phyloP scores from a whole-genome alignment of 2,113 vertebrate species.

The Chaetura pelagica region DNA sequence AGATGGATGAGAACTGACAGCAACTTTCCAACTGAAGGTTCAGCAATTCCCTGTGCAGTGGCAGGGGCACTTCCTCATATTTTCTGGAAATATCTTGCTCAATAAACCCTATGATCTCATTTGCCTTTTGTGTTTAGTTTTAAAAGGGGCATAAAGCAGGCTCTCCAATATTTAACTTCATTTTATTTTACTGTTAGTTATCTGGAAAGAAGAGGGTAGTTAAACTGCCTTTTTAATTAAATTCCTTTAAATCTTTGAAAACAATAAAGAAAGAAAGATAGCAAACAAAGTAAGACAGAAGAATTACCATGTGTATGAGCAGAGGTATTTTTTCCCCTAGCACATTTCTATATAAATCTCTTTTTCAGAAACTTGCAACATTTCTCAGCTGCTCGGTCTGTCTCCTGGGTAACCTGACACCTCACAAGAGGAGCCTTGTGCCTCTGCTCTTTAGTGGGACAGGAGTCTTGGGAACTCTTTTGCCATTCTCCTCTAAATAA shows the following conservation, averaged over 20 bases:
- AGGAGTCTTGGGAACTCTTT: background rate
- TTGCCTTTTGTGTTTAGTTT: conserved; percentile 54
- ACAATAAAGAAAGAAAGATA: conserved; percentile 48
- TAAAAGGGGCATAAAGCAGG: conserved; percentile 32
- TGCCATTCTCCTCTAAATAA: conserved; percentile 22
- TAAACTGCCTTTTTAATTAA: conserved; percentile 70
- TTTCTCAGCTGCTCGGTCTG: conserved; percentile 53
- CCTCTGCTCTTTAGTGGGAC: conserved; percentile 4
- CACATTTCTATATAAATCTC: conserved; percentile 67
- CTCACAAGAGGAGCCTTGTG: conserved; percentile 67
- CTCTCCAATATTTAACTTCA: conserved; percentile 47
- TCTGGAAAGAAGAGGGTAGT: conserved; percentile 49
- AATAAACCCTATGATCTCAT: conserved; percentile 54
- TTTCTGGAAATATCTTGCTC: background rate
- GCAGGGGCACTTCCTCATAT: background rate
- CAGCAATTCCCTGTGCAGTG: background rate
- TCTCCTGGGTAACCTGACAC: conserved; percentile 62
- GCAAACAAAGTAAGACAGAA: conserved; percentile 58
- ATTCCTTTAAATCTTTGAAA: conserved; percentile 63
- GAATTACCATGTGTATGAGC: conserved; percentile 60
- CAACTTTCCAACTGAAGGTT: background rate
- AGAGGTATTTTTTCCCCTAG: conserved; percentile 47
- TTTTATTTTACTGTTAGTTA: conserved; percentile 49
- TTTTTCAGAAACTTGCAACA: conserved; percentile 54
- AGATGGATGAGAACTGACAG: background rate